phyloP scores from a whole-genome alignment of 1,140 invertebrate species.

The Eulimnadia texana region DNA sequence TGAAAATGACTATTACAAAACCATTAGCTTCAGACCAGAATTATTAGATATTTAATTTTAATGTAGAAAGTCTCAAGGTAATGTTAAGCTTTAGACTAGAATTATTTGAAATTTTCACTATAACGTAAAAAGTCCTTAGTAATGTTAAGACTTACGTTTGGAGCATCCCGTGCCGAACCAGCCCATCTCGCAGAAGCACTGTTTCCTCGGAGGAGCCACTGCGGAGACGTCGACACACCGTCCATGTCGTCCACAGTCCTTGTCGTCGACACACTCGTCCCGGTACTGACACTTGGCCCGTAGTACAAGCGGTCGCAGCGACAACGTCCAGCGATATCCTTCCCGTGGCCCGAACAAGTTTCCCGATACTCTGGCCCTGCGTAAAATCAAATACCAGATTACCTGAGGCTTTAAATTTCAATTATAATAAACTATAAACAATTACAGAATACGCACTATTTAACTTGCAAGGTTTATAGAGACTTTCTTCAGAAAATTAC shows the following conservation, averaged over 20 bases:
- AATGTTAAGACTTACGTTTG: slow-evolving; percentile 28
- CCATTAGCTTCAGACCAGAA: too few species aligned
- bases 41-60: too few species aligned
- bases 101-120: too few species aligned
- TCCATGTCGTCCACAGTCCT: slow-evolving; percentile 69
- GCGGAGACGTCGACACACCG: slow-evolving; percentile 63
- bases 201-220: slow-evolving; percentile 59
- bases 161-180: slow-evolving; percentile 46
- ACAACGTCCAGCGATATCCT: slow-evolving; percentile 46
- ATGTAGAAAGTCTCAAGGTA: too few species aligned
- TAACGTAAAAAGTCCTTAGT: too few species aligned
- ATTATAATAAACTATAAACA: too few species aligned
- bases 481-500: too few species aligned
- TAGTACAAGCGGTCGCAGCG: slow-evolving; percentile 51
- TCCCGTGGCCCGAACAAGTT: slow-evolving; percentile 65
- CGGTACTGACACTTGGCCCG: slow-evolving; percentile 65
- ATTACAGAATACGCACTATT: too few species aligned
- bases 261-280: slow-evolving; percentile 65
- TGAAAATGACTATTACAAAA: too few species aligned
- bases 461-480: too few species aligned
- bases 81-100: too few species aligned
- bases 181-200: slow-evolving; percentile 77
- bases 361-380: slow-evolving; percentile 53
- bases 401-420: background rate
- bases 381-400: background rate